These are phyloP conservation scores for Dendrocincla tyrannina DNA, from an alignment of 2,797 vertebrate species.

Conservation along the genomic window DNA sequence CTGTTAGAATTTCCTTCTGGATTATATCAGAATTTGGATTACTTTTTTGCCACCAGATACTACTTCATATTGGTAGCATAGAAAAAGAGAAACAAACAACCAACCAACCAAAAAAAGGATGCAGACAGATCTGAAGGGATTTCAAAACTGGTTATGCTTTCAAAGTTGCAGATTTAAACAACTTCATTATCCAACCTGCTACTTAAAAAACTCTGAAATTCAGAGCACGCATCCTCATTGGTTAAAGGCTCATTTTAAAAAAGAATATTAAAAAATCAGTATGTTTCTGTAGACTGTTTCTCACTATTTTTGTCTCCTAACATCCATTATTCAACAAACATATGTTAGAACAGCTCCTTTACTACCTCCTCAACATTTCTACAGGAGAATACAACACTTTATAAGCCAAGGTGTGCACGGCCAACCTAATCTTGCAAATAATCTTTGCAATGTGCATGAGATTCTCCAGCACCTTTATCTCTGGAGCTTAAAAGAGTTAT, in stretches of 20 bases:
- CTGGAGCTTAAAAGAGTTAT: conserved; percentile 10
- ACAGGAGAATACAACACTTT: conserved; percentile 34
- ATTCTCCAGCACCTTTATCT: conserved; percentile 40
- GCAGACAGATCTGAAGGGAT: not conserved
- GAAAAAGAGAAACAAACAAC: not conserved
- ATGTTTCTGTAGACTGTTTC: not conserved
- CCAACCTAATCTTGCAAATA: conserved; percentile 70
- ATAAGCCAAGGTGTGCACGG: conserved; percentile 51
- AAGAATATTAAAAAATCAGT: not conserved
- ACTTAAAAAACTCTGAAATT: not conserved
- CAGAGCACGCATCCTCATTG: not conserved
- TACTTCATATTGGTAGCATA: not conserved
- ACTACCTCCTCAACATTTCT: conserved; percentile 3
- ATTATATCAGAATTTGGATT: not conserved
- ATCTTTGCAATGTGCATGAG: conserved; percentile 53
- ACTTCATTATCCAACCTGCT: not conserved
- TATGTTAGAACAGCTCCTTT: not conserved
- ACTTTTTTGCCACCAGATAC: not conserved
- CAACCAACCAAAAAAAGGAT: not conserved
- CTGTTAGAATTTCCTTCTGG: not conserved
- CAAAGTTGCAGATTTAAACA: not conserved
- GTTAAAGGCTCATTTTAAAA: not conserved
- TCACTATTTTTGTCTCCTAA: not conserved
- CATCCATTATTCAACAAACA: not conserved
- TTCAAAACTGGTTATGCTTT: not conserved